These are phyloP conservation scores for Eremobia ochroleuca DNA, from an alignment of 2,888 invertebrate species.

Conservation along the genomic window DNA sequence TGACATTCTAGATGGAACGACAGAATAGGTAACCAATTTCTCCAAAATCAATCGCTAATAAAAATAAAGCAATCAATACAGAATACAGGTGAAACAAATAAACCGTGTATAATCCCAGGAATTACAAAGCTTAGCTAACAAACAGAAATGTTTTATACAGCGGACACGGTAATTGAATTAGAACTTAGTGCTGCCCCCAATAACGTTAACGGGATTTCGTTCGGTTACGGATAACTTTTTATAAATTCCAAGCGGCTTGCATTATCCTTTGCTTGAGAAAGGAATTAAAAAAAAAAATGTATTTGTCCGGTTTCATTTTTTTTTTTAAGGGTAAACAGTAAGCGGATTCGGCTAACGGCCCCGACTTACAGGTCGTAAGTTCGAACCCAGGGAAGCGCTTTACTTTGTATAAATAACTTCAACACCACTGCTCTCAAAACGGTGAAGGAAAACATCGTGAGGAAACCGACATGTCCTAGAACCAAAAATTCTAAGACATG, in stretches of 20 bases:
- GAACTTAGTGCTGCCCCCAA: constrained; percentile 82
- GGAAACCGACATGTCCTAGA: not conserved
- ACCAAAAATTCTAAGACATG: not conserved
- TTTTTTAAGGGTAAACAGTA: not conserved
- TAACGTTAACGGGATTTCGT: constrained; percentile 82
- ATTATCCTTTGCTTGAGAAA: constrained; percentile 25
- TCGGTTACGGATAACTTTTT: constrained; percentile 69
- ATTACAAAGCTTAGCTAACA: constrained; percentile 73
- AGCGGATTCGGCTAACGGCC: not conserved
- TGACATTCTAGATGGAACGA: not conserved
- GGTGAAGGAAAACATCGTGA: not conserved
- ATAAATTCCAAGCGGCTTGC: constrained; percentile 51
- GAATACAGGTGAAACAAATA: constrained; percentile 58
- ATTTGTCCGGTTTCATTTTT: constrained; percentile 26
- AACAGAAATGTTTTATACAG: constrained; percentile 73
- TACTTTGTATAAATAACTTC: not conserved
- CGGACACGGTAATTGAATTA: constrained; percentile 83
- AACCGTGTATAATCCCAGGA: constrained; percentile 64
- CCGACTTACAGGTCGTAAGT: too few species aligned
- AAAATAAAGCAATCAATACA: constrained; percentile 50
- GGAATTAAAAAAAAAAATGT: not conserved
- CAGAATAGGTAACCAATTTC: constrained; percentile 13
- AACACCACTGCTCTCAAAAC: not conserved
- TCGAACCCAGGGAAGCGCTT: too few species aligned
- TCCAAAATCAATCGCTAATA: constrained; percentile 22